These are phyloP conservation scores for Plebejus anna DNA, from an alignment of 2,888 invertebrate genomes.

Conservation along the genomic window DNA sequence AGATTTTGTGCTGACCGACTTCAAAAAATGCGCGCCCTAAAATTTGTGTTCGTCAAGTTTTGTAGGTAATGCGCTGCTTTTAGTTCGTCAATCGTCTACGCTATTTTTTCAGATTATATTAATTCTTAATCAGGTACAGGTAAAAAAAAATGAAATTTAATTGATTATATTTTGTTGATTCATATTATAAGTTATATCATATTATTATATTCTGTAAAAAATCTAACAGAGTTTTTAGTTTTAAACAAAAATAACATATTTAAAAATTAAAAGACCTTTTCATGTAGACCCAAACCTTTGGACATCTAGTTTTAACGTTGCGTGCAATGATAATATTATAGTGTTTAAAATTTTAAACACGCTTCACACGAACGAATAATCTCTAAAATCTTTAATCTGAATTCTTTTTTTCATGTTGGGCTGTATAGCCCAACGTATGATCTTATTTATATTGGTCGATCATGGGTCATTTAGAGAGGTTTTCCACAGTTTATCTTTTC, in stretches of 20 bases:
- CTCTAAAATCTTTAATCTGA: no score
- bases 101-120: not conserved
- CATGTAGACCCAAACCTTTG: not conserved
- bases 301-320: not conserved
- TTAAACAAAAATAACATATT: not conserved
- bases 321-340: not conserved
- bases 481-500: no score
- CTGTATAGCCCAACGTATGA: no score
- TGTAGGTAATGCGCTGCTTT: not conserved
- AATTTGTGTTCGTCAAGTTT: not conserved
- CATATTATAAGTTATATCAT: not conserved
- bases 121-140: not conserved
- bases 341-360: not conserved
- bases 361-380: not conserved
- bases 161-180: not conserved
- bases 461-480: no score
- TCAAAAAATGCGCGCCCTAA: conserved; percentile 27
- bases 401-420: no score
- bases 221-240: not conserved
- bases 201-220: not conserved
- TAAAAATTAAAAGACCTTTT: not conserved
- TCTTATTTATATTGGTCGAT: no score
- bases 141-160: not conserved
- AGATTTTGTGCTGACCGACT: conserved; percentile 54
- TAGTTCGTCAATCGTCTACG: not conserved